Evolutionary conservation across 1,140 invertebrate genomes (phyloP).

Genomic region (Lepidurus couesii): DNA sequence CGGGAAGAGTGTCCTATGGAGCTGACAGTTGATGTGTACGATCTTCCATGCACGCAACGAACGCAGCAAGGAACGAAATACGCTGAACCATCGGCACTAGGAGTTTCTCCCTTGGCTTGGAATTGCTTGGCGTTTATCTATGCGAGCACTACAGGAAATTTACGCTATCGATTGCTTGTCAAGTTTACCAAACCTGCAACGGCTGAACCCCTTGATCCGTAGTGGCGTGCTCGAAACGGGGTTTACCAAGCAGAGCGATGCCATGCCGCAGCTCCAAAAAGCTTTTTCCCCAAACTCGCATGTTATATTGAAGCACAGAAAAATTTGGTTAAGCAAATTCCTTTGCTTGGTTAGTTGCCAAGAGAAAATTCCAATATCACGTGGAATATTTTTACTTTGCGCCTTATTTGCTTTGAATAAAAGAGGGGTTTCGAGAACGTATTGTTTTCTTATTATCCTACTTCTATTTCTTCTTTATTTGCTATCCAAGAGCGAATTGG

Average conservation of each 20-base stretch:
- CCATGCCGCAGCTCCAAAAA: background rate
- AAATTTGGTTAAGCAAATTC: background rate
- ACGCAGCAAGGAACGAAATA: too few relatives aligned
- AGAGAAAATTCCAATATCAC: conserved; percentile 2
- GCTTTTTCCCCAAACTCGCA: too few relatives aligned
- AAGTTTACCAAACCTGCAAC: background rate
- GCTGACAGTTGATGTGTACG: too few relatives aligned
- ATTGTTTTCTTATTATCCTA: too few relatives aligned
- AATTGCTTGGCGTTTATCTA: background rate
- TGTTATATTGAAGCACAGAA: background rate
- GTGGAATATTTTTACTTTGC: background rate
- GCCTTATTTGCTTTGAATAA: background rate
- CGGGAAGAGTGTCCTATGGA: too few relatives aligned
- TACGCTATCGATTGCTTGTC: conserved; percentile 9
- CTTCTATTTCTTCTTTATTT: too few relatives aligned
- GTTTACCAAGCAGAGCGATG: background rate
- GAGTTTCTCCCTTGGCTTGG: too few relatives aligned
- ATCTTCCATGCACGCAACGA: too few relatives aligned
- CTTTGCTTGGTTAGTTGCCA: background rate
- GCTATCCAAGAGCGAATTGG: background rate
- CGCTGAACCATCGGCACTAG: too few relatives aligned
- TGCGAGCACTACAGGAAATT: background rate
- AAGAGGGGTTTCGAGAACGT: background rate
- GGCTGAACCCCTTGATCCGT: background rate
- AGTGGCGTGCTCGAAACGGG: background rate